Percentiles rank a stretch among this genome's conserved stretches.
These are phyloP conservation scores for Apus apus DNA, from an alignment of 2,113 vertebrate species.

Conservation along the genomic window DNA sequence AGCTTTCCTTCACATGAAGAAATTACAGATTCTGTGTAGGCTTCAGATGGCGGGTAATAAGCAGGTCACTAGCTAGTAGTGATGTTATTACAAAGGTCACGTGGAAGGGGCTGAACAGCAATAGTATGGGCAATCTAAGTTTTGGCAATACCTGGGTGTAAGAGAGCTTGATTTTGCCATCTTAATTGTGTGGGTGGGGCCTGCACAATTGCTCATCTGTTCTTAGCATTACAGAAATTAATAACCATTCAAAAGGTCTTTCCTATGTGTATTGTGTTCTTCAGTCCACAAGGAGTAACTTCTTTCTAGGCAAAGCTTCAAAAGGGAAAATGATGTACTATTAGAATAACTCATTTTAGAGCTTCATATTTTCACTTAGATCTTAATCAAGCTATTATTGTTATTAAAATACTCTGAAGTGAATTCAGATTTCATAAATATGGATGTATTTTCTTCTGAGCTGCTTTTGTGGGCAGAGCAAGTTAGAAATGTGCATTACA, in stretches of 20 bases:
- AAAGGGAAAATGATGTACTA: slow-evolving; percentile 27
- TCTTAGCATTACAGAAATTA: not conserved
- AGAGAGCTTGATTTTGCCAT: not conserved
- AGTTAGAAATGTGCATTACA: slow-evolving; percentile 8
- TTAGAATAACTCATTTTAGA: slow-evolving; percentile 32
- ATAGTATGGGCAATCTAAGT: not conserved
- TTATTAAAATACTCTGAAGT: slow-evolving; percentile 59
- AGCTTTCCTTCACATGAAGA: not conserved
- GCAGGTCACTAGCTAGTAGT: not conserved
- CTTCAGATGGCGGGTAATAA: not conserved
- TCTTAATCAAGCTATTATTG: slow-evolving; percentile 60
- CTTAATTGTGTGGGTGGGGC: not conserved
- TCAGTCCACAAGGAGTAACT: not conserved
- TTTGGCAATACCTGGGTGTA: not conserved
- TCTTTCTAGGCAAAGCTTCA: slow-evolving; percentile 41
- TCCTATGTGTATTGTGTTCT: not conserved
- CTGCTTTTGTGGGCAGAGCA: not conserved
- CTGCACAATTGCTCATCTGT: not conserved
- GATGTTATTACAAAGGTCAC: not conserved
- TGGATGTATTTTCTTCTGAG: not conserved
- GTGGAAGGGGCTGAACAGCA: not conserved
- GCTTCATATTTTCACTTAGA: slow-evolving; percentile 30
- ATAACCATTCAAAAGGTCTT: slow-evolving; percentile 16
- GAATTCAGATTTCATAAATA: slow-evolving; percentile 53
- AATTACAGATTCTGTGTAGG: not conserved